These are phyloP conservation scores for Pachyramphus minor DNA, from an alignment of 2,113 vertebrate genomes.

Conservation along the genomic window DNA sequence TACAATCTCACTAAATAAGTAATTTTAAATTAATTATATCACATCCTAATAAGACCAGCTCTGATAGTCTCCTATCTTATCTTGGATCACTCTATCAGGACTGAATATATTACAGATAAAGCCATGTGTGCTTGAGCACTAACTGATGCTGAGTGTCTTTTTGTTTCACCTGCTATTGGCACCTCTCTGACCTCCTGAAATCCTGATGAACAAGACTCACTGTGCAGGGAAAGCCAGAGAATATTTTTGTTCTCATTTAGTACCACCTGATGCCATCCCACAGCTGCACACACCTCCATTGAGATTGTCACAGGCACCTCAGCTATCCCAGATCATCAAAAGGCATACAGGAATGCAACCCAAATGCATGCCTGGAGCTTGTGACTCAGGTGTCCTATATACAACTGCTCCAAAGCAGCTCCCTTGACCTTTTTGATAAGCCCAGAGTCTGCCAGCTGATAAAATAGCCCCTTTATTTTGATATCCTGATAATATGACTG, in stretches of 20 bases:
- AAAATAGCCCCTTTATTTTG: not conserved
- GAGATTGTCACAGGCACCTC: not conserved
- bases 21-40: slow-evolving; percentile 62
- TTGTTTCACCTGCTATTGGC: not conserved
- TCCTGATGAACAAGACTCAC: not conserved
- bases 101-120: not conserved
- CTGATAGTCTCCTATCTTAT: slow-evolving; percentile 7
- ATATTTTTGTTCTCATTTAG: not conserved
- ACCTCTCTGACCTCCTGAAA: not conserved
- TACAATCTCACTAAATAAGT: slow-evolving; percentile 54
- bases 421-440: not conserved
- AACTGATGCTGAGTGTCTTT: not conserved
- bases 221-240: not conserved
- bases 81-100: slow-evolving; percentile 11
- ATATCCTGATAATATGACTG: not conserved
- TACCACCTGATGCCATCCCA: not conserved
- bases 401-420: not conserved
- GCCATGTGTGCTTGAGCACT: not conserved
- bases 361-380: not conserved
- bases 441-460: not conserved
- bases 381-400: not conserved
- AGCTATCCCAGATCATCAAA: not conserved
- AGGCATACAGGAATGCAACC: not conserved
- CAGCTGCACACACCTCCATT: rapidly evolving
- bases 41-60: slow-evolving; percentile 26